These are phyloP conservation scores for Phocoena phocoena DNA, from an alignment of 2,113 vertebrate genomes.

Conservation along the genomic window DNA sequence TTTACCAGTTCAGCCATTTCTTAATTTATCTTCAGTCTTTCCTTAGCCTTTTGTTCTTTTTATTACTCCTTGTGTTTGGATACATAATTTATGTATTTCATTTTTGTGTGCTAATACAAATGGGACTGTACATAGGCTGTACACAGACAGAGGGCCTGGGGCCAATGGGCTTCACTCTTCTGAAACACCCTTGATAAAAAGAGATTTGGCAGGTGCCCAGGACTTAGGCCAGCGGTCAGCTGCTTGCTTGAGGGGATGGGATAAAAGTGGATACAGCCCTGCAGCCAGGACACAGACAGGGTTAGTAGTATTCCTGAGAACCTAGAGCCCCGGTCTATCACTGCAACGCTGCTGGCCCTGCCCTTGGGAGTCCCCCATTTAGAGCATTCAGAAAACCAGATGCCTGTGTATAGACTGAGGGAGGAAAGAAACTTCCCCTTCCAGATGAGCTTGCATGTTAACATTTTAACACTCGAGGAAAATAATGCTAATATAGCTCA, in stretches of 20 bases:
- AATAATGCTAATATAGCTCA: neutral
- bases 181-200: neutral
- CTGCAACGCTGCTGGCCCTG: neutral
- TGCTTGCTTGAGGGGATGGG: neutral
- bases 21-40: neutral
- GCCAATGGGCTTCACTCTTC: neutral
- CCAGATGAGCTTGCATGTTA: neutral
- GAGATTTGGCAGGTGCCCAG: neutral
- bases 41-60: neutral
- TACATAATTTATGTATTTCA: neutral
- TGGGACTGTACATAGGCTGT: neutral
- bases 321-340: neutral
- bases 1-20: neutral
- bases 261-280: neutral
- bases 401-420: neutral
- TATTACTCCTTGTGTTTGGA: neutral
- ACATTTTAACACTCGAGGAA: neutral
- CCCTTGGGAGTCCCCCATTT: neutral
- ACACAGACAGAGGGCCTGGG: neutral
- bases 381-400: neutral
- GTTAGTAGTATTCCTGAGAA: neutral
- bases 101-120: neutral
- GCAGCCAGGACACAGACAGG: neutral
- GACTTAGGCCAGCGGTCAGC: neutral
- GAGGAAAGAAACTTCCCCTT: neutral